A percentile compares a stretch with the other conserved stretches of the same genome.
phyloP scores from a whole-genome alignment of 2,888 invertebrate genomes.

The Palloptera scutellata region DNA sequence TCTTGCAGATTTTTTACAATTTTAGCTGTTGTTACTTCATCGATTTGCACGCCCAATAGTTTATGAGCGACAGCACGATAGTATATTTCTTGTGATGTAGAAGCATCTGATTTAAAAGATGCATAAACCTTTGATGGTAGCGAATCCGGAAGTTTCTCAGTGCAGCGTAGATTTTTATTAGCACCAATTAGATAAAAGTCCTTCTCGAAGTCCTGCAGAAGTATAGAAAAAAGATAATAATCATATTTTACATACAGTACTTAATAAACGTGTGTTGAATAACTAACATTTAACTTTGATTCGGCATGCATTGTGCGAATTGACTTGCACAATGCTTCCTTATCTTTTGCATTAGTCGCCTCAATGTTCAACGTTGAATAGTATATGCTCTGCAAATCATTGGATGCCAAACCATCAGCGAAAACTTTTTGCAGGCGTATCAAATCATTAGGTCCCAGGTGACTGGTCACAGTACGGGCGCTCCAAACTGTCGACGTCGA shows the following conservation, averaged over 20 bases:
- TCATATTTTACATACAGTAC: constrained; percentile 3
- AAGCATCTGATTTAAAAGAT: constrained; percentile 72
- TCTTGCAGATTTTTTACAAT: constrained; percentile 77
- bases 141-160: constrained; percentile 66
- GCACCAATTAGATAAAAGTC: constrained; percentile 74
- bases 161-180: constrained; percentile 69
- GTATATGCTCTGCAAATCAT: constrained; percentile 74
- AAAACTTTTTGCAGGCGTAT: constrained; percentile 62
- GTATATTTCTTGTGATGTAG: constrained; percentile 75
- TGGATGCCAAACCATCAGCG: constrained; percentile 65
- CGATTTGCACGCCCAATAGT: constrained; percentile 73
- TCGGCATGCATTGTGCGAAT: constrained; percentile 51
- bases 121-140: constrained; percentile 67
- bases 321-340: constrained; percentile 67
- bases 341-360: constrained; percentile 70
- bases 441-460: constrained; percentile 56
- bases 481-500: constrained; percentile 40
- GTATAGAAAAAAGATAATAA: constrained; percentile 3
- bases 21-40: constrained; percentile 74
- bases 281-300: constrained; percentile 66
- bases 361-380: constrained; percentile 79
- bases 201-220: constrained; percentile 66
- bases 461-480: constrained; percentile 56
- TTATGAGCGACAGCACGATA: constrained; percentile 76
- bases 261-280: not conserved